phyloP scores from a whole-genome alignment of 2,113 vertebrate genomes.

The Geococcyx californianus region DNA sequence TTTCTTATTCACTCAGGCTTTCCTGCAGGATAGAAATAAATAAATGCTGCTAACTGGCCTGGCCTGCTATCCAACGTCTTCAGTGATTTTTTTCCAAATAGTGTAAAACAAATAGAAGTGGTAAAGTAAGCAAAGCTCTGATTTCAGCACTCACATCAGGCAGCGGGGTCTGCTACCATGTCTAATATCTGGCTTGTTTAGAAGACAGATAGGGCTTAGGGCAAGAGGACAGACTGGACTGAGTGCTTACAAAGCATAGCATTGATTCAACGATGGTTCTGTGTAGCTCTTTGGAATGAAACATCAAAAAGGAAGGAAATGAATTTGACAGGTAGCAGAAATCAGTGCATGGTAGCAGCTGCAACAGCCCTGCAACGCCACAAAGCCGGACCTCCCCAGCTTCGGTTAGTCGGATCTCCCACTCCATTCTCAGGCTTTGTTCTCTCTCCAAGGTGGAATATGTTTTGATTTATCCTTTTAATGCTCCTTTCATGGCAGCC shows the following conservation, averaged over 20 bases:
- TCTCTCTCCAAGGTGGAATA: not conserved
- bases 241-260: not conserved
- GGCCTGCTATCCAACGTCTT: not conserved
- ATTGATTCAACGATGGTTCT: not conserved
- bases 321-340: not conserved
- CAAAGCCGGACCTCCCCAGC: not conserved
- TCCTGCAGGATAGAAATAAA: not conserved
- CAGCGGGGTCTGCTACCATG: not conserved
- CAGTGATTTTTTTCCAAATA: not conserved
- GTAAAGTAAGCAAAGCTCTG: not conserved
- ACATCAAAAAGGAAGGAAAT: not conserved
- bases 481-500: not conserved
- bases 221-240: not conserved
- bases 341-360: not conserved
- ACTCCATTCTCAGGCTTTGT: not conserved
- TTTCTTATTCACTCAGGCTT: not conserved
- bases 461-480: slow-evolving; percentile 31
- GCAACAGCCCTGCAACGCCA: not conserved
- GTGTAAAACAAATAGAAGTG: not conserved
- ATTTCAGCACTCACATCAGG: not conserved
- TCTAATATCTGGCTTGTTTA: not conserved
- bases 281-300: not conserved
- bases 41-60: not conserved
- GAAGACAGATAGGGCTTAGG: not conserved
- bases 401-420: not conserved